Evolutionary conservation across 1,140 invertebrate species (phyloP).

Genomic region (Meteorus sp.): DNA sequence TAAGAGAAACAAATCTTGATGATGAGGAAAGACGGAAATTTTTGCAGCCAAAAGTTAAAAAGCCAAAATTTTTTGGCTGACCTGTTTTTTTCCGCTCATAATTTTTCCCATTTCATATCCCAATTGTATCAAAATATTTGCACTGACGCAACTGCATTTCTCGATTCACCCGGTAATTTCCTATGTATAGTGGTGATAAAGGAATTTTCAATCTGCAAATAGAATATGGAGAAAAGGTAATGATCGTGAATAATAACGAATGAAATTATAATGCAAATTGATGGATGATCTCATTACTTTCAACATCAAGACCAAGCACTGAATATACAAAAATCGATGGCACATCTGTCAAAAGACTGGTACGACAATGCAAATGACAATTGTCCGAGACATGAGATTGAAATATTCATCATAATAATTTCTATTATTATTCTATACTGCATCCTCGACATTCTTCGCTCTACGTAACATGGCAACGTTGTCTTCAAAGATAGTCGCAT

Average conservation of each 20-base stretch:
- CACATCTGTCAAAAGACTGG: background rate
- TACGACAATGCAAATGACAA: too few species aligned
- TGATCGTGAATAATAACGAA: too few species aligned
- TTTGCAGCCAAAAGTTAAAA: background rate
- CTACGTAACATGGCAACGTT: background rate
- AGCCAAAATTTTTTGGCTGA: constrained; percentile 16
- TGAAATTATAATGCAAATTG: background rate
- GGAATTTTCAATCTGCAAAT: too few species aligned
- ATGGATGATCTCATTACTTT: background rate
- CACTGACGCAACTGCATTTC: constrained; percentile 11
- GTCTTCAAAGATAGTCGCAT: background rate
- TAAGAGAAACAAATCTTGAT: background rate
- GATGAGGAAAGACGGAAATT: background rate
- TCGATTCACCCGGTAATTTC: constrained; percentile 1
- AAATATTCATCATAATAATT: too few species aligned
- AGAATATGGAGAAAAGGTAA: too few species aligned
- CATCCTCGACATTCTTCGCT: background rate
- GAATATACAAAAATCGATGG: background rate
- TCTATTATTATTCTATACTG: too few species aligned
- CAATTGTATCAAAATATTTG: background rate
- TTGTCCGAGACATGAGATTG: too few species aligned
- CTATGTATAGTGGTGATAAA: too few species aligned
- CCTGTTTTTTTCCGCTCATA: background rate
- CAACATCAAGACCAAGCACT: background rate
- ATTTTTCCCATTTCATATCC: too few species aligned